Evolutionary conservation across 1,140 invertebrate genomes (phyloP).

Genomic region (Aphelenchoides fujianensis): DNA sequence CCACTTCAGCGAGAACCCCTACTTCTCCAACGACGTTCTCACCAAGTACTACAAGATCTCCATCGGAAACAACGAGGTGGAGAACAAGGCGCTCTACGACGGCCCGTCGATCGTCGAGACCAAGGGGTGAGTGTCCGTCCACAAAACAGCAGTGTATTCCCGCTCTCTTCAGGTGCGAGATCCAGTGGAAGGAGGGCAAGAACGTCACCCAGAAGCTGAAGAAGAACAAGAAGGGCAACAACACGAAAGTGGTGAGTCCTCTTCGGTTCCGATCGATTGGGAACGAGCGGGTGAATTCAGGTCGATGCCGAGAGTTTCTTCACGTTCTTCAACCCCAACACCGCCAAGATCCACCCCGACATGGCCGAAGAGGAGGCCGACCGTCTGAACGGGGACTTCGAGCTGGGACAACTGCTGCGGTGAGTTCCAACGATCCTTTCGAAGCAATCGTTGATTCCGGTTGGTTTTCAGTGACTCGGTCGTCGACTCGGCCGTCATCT

Average conservation of each 20-base stretch:
- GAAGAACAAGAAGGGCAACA: conserved; percentile 94
- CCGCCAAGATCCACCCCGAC: conserved; percentile 64
- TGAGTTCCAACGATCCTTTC: too few species aligned
- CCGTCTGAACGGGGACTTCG: conserved; percentile 65
- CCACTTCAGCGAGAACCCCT: conserved; percentile 89
- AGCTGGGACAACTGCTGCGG: conserved; percentile 66
- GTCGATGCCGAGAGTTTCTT: conserved; percentile 78
- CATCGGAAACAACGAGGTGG: conserved; percentile 80
- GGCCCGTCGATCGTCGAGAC: conserved; percentile 94
- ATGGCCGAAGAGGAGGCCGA: conserved; percentile 40
- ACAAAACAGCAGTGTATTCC: conserved; percentile 14
- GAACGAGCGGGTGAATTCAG: conserved; percentile 17
- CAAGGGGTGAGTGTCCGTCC: conserved; percentile 70
- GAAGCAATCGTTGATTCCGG: too few species aligned
- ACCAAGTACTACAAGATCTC: conserved; percentile 94
- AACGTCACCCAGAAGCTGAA: conserved; percentile 93
- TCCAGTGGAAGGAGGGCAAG: conserved; percentile 92
- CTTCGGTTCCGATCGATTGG: conserved; percentile 9
- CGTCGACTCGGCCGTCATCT: conserved; percentile 65
- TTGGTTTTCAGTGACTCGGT: too few species aligned
- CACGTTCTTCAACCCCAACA: conserved; percentile 92
- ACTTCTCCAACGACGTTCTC: conserved; percentile 86
- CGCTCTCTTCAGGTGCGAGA: conserved; percentile 73
- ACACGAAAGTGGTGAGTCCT: conserved; percentile 79
- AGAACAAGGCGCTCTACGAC: conserved; percentile 75